Evolutionary conservation across 2,888 invertebrate genomes (phyloP).

Genomic region (Plusia festucae): DNA sequence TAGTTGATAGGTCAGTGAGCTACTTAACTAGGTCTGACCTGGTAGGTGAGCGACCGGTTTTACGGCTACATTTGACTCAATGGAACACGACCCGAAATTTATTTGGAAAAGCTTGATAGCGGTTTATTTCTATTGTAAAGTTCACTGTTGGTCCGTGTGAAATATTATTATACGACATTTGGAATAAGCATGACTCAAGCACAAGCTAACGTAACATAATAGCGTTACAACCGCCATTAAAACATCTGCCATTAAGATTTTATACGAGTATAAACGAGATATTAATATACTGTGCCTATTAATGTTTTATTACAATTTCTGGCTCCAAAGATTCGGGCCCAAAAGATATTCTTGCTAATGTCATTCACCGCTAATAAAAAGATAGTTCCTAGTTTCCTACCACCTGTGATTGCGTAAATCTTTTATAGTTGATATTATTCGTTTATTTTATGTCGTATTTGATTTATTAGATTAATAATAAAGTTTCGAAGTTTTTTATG

Average conservation of each 20-base stretch:
- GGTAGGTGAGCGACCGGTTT: too few relatives aligned
- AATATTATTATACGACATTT: neutral
- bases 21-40: too few relatives aligned
- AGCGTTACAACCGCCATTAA: conserved; percentile 33
- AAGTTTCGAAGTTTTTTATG: neutral
- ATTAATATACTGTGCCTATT: conserved; percentile 32
- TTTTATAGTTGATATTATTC: conserved; percentile 2
- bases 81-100: too few relatives aligned
- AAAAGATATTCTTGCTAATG: conserved; percentile 26
- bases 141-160: neutral
- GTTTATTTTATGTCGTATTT: neutral
- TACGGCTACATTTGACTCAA: too few relatives aligned
- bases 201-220: conserved; percentile 23
- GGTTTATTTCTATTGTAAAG: too few relatives aligned
- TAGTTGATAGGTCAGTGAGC: too few relatives aligned
- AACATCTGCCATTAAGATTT: conserved; percentile 55
- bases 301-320: conserved; percentile 30
- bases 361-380: conserved; percentile 31
- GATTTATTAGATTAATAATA: neutral
- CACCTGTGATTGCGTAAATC: neutral
- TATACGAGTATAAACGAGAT: conserved; percentile 32
- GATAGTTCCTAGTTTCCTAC: neutral
- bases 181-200: neutral
- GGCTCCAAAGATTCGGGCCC: conserved; percentile 10
- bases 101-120: too few relatives aligned